Base-by-base conservation (phyloP, 2,797 vertebrate genomes). In the Chelon auratus region DNA sequence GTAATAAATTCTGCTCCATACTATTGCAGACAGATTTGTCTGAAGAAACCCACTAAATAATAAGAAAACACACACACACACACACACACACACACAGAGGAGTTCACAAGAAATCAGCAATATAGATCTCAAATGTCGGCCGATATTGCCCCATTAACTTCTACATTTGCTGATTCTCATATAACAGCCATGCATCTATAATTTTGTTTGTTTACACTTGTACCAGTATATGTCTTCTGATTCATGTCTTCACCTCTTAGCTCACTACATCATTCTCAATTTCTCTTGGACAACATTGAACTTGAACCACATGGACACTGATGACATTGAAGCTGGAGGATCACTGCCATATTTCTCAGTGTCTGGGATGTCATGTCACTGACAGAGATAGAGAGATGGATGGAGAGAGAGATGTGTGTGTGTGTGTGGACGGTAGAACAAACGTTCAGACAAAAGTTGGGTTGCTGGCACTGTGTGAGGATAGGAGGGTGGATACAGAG, bases 81-180 rank as follows among this genome's bases (percentile, higher is more conserved):
- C 30, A 6, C 30, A 33, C 30, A 33, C 30, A 33, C 30, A 20
- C 58, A 26, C 15, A 69, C n/a, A 39, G 40, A 45, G 39, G 24
- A 72, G 20, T 48, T 58, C 45, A 39, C 26, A 75, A 45, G 75
- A 78, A 74, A 72, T 52, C 62, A 43, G 47, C 20, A 45, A 68
- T 62, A 58, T 68, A 57, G 57, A 73, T 71, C 65, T 78, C 20
- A 45, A 11, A 68, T 70, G 56, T 53, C 52, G 64, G 37, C 22
- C 36, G 11, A 12, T n/a, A 51, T 47, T 43, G 2, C 57, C 18
- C 37, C 26, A 42, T 39, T 5, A 13, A 39, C 13, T 56, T 26
- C 39, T 24, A 0, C 42, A 42, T 40, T 54, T 15, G 12, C 18
- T 61, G 33, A 57, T n/a, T 59, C 14, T 24, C 14, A 47, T 52